phyloP scores from a whole-genome alignment of 1,140 invertebrate genomes.

The Bombyx mori region DNA sequence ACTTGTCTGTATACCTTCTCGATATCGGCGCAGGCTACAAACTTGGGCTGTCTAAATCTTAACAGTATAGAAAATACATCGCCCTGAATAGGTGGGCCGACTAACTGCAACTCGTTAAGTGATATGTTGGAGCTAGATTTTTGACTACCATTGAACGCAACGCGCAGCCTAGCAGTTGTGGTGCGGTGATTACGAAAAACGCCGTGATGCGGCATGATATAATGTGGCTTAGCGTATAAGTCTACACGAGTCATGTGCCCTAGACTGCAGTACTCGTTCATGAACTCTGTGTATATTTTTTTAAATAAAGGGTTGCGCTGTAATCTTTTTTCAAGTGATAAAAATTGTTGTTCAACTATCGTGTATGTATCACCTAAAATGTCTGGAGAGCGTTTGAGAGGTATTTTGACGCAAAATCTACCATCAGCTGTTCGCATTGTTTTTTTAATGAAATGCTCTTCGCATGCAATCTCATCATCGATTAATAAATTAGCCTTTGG shows the following conservation, averaged over 20 bases:
- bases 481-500: background rate
- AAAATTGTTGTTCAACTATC: background rate
- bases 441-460: too few species aligned
- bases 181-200: background rate
- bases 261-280: background rate
- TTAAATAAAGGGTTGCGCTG: background rate
- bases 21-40: background rate
- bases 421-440: too few species aligned
- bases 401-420: too few species aligned
- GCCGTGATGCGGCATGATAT: background rate
- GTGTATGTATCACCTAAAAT: too few species aligned
- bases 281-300: background rate
- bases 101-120: background rate
- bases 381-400: too few species aligned
- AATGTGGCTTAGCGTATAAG: background rate
- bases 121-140: background rate
- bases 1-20: background rate
- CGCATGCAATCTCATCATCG: background rate
- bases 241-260: too few species aligned
- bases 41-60: background rate
- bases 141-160: background rate
- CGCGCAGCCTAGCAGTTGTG: background rate
- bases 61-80: background rate
- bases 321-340: background rate
- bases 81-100: conserved; percentile 1